Conservation (phyloP, 2,113 vertebrate species). For the Dromaius novaehollandiae region DNA sequence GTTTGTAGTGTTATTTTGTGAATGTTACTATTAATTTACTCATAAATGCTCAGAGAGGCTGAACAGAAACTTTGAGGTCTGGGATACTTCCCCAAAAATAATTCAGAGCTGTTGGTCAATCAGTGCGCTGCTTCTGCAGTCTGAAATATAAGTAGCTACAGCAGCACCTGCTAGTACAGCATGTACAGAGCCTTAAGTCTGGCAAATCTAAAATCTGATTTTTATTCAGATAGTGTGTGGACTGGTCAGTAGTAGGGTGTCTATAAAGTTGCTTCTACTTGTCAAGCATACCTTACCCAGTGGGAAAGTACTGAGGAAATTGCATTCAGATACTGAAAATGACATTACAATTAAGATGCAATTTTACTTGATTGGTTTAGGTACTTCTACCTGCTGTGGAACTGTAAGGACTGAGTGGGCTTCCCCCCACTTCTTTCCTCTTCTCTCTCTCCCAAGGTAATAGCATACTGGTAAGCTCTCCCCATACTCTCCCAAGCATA, state of each 20-base stretch:
- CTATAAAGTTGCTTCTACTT: not conserved
- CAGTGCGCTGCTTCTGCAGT: not conserved
- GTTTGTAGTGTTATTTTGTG: not conserved
- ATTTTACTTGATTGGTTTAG: not conserved
- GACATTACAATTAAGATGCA: not conserved
- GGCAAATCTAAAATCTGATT: not conserved
- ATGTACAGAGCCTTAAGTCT: not conserved
- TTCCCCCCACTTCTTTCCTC: not conserved
- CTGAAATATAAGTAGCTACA: not conserved
- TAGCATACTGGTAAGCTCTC: not conserved
- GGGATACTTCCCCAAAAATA: not conserved
- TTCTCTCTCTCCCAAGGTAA: not conserved
- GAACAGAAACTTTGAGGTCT: not conserved
- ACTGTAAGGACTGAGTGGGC: not conserved
- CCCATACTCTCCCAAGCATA: no score
- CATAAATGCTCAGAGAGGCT: not conserved
- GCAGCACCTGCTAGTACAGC: not conserved
- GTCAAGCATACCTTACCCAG: accelerated
- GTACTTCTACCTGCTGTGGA: not conserved
- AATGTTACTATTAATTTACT: not conserved
- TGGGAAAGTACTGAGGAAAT: not conserved
- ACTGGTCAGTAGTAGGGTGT: not conserved
- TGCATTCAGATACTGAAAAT: not conserved
- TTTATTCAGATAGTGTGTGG: not conserved
- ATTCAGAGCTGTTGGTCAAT: not conserved